These are phyloP conservation scores for Himalopsyche tibetana DNA, from an alignment of 2,888 invertebrate genomes.

Conservation along the genomic window DNA sequence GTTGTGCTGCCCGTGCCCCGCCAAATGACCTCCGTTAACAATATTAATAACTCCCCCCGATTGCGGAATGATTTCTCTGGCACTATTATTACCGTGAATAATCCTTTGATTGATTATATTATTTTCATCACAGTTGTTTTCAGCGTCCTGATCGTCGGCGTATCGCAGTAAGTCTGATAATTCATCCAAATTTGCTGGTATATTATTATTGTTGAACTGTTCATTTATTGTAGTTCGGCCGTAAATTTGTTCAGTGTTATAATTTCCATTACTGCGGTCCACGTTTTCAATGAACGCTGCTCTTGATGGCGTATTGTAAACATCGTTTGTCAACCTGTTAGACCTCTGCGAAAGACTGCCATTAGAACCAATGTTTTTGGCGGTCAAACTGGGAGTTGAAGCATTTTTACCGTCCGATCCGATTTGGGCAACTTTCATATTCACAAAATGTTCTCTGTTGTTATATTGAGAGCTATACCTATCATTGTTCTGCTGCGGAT, in stretches of 20 bases:
- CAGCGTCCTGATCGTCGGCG: slow-evolving; percentile 83
- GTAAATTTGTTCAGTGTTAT: slow-evolving; percentile 69
- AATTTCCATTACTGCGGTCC: slow-evolving; percentile 67
- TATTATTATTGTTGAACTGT: slow-evolving; percentile 71
- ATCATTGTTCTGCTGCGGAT: slow-evolving; percentile 58
- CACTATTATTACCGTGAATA: slow-evolving; percentile 66
- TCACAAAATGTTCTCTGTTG: slow-evolving; percentile 76
- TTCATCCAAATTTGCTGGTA: slow-evolving; percentile 82
- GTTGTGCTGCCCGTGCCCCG: slow-evolving; percentile 69
- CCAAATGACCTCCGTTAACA: slow-evolving; percentile 71
- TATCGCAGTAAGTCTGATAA: slow-evolving; percentile 84
- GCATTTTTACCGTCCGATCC: slow-evolving; percentile 78
- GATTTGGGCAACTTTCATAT: slow-evolving; percentile 79
- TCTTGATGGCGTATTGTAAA: slow-evolving; percentile 73
- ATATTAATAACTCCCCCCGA: slow-evolving; percentile 71
- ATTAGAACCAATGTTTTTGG: slow-evolving; percentile 74
- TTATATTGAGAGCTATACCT: slow-evolving; percentile 77
- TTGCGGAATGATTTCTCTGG: slow-evolving; percentile 71
- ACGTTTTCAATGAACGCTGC: slow-evolving; percentile 75
- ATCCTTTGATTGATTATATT: slow-evolving; percentile 75
- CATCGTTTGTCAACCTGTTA: slow-evolving; percentile 72
- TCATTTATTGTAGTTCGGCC: slow-evolving; percentile 67
- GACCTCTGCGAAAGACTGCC: slow-evolving; percentile 76
- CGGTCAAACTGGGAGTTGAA: slow-evolving; percentile 74
- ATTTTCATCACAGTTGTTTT: slow-evolving; percentile 72